Evolutionary conservation across 2,113 vertebrate species (phyloP).

Genomic region (Cairina moschata): DNA sequence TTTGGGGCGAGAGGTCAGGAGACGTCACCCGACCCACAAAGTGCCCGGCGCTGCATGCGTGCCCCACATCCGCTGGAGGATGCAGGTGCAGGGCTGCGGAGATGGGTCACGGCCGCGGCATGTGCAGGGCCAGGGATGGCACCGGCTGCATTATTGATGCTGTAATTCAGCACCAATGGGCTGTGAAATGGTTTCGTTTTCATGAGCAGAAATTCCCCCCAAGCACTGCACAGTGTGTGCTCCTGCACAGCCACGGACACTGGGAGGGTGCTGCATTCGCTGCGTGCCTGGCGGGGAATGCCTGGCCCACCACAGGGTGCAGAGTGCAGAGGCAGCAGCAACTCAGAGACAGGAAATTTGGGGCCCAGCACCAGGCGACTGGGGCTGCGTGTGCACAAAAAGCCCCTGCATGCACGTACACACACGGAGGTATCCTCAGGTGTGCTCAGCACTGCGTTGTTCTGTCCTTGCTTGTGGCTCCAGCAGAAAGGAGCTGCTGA

Average conservation of each 20-base stretch:
- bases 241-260: background rate
- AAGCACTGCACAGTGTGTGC: background rate
- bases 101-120: fast-evolving
- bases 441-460: background rate
- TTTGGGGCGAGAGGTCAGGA: background rate
- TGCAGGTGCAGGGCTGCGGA: background rate
- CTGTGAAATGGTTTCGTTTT: background rate
- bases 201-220: background rate
- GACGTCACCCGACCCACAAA: background rate
- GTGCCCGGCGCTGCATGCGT: too few relatives aligned
- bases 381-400: background rate
- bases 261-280: background rate
- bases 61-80: too few relatives aligned
- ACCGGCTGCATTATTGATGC: fast-evolving
- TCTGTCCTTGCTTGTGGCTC: background rate
- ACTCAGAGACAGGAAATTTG: background rate
- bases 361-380: background rate
- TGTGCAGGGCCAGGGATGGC: fast-evolving
- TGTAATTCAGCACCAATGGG: background rate
- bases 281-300: background rate
- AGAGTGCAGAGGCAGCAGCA: background rate
- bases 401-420: background rate
- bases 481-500: background rate
- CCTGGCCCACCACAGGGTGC: background rate
- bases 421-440: background rate